These are phyloP conservation scores for Syrrhaptes paradoxus DNA, from an alignment of 2,113 vertebrate species.

Conservation along the genomic window DNA sequence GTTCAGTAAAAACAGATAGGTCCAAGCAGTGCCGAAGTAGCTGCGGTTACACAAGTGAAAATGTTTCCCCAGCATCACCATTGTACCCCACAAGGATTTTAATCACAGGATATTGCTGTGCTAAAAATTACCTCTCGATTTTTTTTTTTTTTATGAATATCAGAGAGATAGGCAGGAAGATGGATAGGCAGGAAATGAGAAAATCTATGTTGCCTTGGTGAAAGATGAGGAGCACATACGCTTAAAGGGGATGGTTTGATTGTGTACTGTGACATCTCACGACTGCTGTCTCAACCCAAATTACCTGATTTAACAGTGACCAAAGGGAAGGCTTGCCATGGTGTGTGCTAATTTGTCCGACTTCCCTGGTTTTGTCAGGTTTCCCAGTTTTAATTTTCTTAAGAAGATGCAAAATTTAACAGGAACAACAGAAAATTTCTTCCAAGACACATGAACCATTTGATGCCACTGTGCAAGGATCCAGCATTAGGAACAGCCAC, in stretches of 20 bases:
- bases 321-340: not conserved
- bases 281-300: not conserved
- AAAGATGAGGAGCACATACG: not conserved
- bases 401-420: not conserved
- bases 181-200: conserved; percentile 65
- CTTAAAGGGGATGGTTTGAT: not conserved
- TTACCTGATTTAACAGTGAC: not conserved
- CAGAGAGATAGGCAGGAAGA: not conserved
- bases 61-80: not conserved
- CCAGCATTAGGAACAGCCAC: not conserved
- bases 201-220: not conserved
- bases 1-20: not conserved
- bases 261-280: not conserved
- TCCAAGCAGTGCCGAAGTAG: not conserved
- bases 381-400: not conserved
- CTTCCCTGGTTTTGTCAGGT: not conserved
- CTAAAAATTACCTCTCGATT: not conserved
- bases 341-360: not conserved
- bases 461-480: not conserved
- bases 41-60: not conserved
- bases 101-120: conserved; percentile 49
- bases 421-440: not conserved
- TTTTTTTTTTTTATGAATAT: not conserved
- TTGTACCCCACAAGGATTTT: not conserved
- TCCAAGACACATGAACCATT: not conserved